Base-by-base conservation (phyloP, 2,888 invertebrate species). In the Drosophila bunnanda region DNA sequence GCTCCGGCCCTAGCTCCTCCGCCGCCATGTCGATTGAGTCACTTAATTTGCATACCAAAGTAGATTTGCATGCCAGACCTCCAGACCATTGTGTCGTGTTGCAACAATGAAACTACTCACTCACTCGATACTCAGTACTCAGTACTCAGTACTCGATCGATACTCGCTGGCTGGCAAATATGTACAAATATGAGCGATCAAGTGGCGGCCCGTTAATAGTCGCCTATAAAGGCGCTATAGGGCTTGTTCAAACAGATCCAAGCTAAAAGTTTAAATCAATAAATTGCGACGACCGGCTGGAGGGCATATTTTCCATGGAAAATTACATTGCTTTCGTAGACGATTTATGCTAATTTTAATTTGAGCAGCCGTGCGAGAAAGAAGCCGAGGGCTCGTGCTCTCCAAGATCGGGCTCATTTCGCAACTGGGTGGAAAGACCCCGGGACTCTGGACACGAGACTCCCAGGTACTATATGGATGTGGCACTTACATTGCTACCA, bases 41-140 rank as follows among this genome's bases (percentile, higher is more conserved):
- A 86, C 88, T 89, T 89, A 86, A 87, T 87, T 87, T 87, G 87
- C 89, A 87, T 87, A 89, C 78, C 79, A 89, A 86, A 89, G 89
- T 89, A 85, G 86, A 86, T 86, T 89, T 86, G 83, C 86, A 89
- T 78, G 82, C 46, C 55, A 41, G 22, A 38, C 38, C 13, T 17
- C 36, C 17, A 32, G 34, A 25, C 28, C 34, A 2, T 57, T 38
- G 44, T 75, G 44, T 75, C 75, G 69, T 75, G 75, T 76, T 75
- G 76, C 70, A 74, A 74, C 75, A 74, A 75, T 75, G 75, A 38
- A 64, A 41, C 55, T 46, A 44, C 67, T 50, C 66, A 66, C 43
- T 30, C 32, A 52, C 50, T 15, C 50, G 13, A 15, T 32, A 22
- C 50, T 50, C 20, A 50, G 4, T 20, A 30, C 48, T 20, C 48